Evolutionary conservation across 2,113 vertebrate genomes (phyloP), one percentile per base, ranked within the genome.

Genomic region (Polypterus senegalus): DNA sequence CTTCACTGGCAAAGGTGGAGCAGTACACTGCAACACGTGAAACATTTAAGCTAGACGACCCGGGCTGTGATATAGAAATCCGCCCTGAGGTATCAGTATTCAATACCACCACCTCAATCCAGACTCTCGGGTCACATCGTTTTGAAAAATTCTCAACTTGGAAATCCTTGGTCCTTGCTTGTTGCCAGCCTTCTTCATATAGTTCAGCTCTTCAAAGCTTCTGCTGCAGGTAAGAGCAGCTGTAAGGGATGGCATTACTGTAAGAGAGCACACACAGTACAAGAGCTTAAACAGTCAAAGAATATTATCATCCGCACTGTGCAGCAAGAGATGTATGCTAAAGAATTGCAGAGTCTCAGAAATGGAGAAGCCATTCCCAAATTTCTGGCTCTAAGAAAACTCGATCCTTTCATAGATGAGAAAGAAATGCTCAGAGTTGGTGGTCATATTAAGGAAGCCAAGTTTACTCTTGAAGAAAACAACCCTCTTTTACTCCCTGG

Each of bases 121-220:
- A 27, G 27, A 27, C 27, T 27, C 27, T 27, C 27, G 27, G 27
- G 27, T 27, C 27, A 27, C 66, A 66, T 4, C 47, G 59, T 9
- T 69, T 71, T 4, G 46, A 61, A 6, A 57, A 51, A 9, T 71
- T 63, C 27, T 66, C 64, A n/a, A 64, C 54, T 9, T 66, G 59
- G 65, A 49, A 66, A 9, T 61, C 47, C 60, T 46, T 9, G 47
- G 62, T 27, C 27, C 27, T 1, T 27, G 27, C 27, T 43, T 43
- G 64, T 10, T 47, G 65, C 64, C 8, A 11, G 6, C 58, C 65
- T 67, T 48, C 49, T 54, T 27, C 62, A 64, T 43, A 46, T 63
- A 6, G 49, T 49, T 56, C 11, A 45, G 5, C 46, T 52, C 45
- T 55, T 52, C 53, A 27, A 27, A 27, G 27, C 27, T 27, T 27